Evolutionary conservation across 2,888 invertebrate genomes (phyloP).

Genomic region (Aethes cnicana): DNA sequence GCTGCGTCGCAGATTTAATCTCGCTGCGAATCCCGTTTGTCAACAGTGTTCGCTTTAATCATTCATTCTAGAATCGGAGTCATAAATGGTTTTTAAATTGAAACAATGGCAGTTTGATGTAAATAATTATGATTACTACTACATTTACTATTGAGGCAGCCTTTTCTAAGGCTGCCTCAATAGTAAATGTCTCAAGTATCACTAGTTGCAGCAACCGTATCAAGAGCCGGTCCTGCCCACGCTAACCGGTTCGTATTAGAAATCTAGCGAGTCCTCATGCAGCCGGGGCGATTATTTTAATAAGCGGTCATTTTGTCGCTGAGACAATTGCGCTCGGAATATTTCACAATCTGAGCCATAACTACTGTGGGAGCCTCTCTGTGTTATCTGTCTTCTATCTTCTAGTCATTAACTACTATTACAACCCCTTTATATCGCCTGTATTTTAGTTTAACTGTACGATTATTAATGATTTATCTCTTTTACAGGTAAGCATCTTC

Average conservation of each 20-base stretch:
- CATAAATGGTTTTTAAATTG: no score
- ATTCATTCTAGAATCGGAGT: no score
- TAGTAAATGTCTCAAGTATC: background rate
- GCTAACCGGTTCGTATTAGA: slow-evolving; percentile 46
- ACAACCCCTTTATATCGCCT: background rate
- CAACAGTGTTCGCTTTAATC: no score
- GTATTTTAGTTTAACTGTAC: slow-evolving; percentile 23
- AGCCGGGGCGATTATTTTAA: slow-evolving; percentile 66
- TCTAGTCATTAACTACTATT: background rate
- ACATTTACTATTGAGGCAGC: no score
- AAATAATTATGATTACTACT: no score
- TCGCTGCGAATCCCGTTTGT: background rate
- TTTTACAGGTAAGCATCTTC: slow-evolving; percentile 54
- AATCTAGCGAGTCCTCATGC: slow-evolving; percentile 51
- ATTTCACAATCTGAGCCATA: slow-evolving; percentile 34
- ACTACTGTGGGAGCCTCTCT: slow-evolving; percentile 18
- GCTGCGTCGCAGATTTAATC: background rate
- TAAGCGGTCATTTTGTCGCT: slow-evolving; percentile 67
- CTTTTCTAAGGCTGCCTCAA: no score
- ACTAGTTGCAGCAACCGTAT: slow-evolving; percentile 15
- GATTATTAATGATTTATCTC: slow-evolving; percentile 32
- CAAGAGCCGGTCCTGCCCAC: slow-evolving; percentile 24
- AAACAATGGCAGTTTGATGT: no score
- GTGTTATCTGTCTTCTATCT: slow-evolving; percentile 11
- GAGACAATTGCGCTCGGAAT: slow-evolving; percentile 54